Base-by-base conservation (phyloP, 2,888 invertebrate genomes). In the Pachliopta kotzebuea region DNA sequence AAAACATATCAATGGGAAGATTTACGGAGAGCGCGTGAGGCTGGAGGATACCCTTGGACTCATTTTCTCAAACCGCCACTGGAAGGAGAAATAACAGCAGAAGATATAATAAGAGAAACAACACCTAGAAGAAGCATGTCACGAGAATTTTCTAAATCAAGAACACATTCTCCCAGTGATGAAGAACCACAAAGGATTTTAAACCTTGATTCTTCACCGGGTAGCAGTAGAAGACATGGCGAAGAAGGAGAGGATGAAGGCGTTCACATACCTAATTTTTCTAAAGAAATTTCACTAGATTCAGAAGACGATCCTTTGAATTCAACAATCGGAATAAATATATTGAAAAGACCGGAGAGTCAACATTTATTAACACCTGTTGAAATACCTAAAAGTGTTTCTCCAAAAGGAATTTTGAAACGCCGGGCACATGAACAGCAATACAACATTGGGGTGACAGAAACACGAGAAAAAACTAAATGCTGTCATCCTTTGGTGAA, bases 1-100 rank as follows among this genome's bases (percentile, higher is more conserved):
- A 94, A 95, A 84, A 96, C 96, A 61, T 96, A 96, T 85, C 93
- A 94, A 90, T 96, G 96, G 96, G 96, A 96, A 87, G 96, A 96
- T 84, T 87, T 96, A 53, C 89, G 94, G 74, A 92, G 95, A 80
- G 93, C 94, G 72, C 94, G 94, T 84, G 92, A 93, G 74, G 92
- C 93, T 79, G 96, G 96, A 69, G 94, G 94, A 56, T 96, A 96
- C 79, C 96, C 96, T 72, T 96, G 96, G 96, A 96, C 96, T 18
- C 94, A 96, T 83, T 85, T 96, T 29, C 92, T 95, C 75, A 96
- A 96, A 81, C 93, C 90, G 26, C 94, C 94, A 0, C 81, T 94
- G 24, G 84, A 86, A 73, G 90, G 88, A 62, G 87, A 88, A 76
- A 85, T 92, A 68, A 91, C 92, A 58, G 91, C 91, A 29, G 92